A percentile compares a stretch with the other conserved stretches of the same genome.
These are phyloP conservation scores for Chaenocephalus aceratus DNA, from an alignment of 2,113 vertebrate species.

Conservation along the genomic window DNA sequence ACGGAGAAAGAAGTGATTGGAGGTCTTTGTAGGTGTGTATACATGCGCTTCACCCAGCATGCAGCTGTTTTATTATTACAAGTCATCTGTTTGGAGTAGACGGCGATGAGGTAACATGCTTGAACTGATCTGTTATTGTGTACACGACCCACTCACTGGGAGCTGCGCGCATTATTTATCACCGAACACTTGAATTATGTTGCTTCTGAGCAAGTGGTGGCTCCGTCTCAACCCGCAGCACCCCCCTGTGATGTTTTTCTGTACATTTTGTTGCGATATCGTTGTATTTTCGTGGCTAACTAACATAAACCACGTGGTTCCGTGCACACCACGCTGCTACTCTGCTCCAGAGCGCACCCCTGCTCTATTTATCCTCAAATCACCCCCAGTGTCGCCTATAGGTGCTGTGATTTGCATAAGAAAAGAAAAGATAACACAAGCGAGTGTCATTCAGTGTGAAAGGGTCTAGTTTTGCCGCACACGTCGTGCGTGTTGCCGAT, in stretches of 20 bases:
- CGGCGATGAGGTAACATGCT: constrained; percentile 77
- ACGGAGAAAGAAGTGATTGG: constrained; percentile 98
- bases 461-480: constrained; percentile 25
- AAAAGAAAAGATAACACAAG: background rate
- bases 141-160: constrained; percentile 69
- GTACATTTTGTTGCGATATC: constrained; percentile 79
- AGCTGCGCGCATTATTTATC: constrained; percentile 52
- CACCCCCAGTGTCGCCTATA: background rate
- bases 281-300: constrained; percentile 86
- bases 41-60: constrained; percentile 39
- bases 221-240: background rate
- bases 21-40: constrained; percentile 95
- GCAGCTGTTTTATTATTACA: constrained; percentile 13
- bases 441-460: background rate
- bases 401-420: constrained; percentile 17
- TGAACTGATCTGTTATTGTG: constrained; percentile 81
- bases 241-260: constrained; percentile 34
- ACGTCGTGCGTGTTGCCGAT: constrained; percentile 2
- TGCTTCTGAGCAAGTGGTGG: background rate
- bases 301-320: constrained; percentile 95
- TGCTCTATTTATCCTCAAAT: constrained; percentile 57
- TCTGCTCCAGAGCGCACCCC: constrained; percentile 60
- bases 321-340: constrained; percentile 84
- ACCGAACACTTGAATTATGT: background rate
- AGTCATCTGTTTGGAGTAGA: constrained; percentile 51